phyloP scores from a whole-genome alignment of 2,113 vertebrate species.

The Podarcis cretensis region DNA sequence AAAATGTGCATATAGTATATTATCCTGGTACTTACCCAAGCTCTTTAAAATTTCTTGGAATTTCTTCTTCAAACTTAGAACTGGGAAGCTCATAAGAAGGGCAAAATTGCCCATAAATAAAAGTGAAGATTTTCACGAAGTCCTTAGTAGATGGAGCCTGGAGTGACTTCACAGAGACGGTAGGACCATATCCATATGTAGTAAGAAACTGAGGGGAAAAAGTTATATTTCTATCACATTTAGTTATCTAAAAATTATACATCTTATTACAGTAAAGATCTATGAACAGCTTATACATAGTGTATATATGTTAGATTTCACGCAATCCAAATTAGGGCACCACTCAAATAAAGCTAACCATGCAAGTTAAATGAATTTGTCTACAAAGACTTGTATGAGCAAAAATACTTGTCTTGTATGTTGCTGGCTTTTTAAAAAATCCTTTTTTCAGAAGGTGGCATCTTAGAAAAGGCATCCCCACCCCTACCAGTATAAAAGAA shows the following conservation, averaged over 20 bases:
- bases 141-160: slow-evolving; percentile 95
- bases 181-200: slow-evolving; percentile 84
- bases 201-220: slow-evolving; percentile 82
- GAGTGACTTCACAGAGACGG: slow-evolving; percentile 86
- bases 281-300: too few species aligned
- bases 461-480: background rate
- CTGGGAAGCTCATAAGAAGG: slow-evolving; percentile 88
- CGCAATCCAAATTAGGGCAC: background rate
- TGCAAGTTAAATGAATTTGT: too few species aligned
- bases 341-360: background rate
- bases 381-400: background rate
- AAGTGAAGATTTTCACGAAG: slow-evolving; percentile 94
- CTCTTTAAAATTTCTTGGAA: slow-evolving; percentile 89
- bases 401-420: background rate
- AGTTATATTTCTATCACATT: background rate
- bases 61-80: slow-evolving; percentile 94
- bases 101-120: slow-evolving; percentile 88
- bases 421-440: background rate
- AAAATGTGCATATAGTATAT: background rate
- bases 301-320: background rate
- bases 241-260: too few species aligned
- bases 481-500: background rate
- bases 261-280: too few species aligned
- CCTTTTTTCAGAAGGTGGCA: background rate
- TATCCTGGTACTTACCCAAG: slow-evolving; percentile 81